Evolutionary conservation across 2,113 vertebrate species (phyloP), one percentile per base, ranked within the genome.

Genomic region (Saccopteryx leptura): DNA sequence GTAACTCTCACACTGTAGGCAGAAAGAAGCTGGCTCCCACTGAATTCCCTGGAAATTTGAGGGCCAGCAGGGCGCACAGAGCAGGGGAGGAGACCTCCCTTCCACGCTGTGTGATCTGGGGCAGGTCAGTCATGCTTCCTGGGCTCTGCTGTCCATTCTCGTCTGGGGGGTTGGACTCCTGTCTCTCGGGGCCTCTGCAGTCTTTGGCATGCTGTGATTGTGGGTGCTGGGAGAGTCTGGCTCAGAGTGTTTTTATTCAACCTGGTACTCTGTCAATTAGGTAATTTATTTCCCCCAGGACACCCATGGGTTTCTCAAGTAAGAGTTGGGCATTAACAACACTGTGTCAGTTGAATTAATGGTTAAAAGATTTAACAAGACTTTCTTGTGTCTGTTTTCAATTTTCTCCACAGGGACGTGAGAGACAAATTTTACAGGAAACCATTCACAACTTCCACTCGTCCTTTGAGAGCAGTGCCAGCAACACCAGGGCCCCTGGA

Each of bases 381-480:
- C n/a, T 14, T 83, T 93, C 66, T 91, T 91, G 1, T 95, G 96
- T 94, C 94, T 97, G 80, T 97, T 97, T 97, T 94, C 3, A 75
- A 88, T 86, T 95, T 91, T 89, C 97, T 97, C 92, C 93, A 81
- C 98, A 99, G 99, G 99, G 99, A 19, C 98, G 99, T 39, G 99
- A 99, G 97, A 99, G 99, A 96, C 99, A 99, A 96, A 99, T 99
- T 95, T 98, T 99, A 93, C 99, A 99, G 97, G 99, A 99, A 98
- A 99, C 99, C 72, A 99, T 99, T 97, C 99, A 99, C 97, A 99
- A 99, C 98, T 99, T 99, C 98, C 99, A 99, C 97, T 99, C 99
- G 3, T 99, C 99, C 7, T 99, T 99, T 96, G 99, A 99, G 71
- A 99, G 99, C 94, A 99, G 99, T 14, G 99, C 99, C 88, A 99